Evolutionary conservation across 2,113 vertebrate species (phyloP), one percentile per base, ranked within the genome.

Genomic region (Hassar affinis): DNA sequence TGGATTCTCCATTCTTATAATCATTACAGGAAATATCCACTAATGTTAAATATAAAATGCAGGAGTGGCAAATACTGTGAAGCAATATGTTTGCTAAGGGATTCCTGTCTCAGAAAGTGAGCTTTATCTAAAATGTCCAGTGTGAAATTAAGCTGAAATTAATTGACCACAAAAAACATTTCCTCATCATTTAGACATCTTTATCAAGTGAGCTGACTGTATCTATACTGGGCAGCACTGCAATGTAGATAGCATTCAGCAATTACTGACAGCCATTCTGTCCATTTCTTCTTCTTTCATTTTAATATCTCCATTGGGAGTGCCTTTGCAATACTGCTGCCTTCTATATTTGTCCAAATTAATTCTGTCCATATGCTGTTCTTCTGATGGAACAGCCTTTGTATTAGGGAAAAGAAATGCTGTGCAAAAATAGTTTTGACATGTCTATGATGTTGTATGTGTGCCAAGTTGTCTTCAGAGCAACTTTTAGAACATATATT

Each of bases 401-500:
- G 52, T 52, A 52, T 51, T 33, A 52, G 49, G 18, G 51, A 52
- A 75, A 51, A n/a, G 51, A 27, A 74, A 49, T 27, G 8, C n/a
- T 18, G 15, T 27, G 12, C 6, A 18, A 74, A 30, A 17, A 72
- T 15, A 49, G n/a, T 17, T 75, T n/a, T 75, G 27, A 75, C 52
- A 75, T 75, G 49, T 33, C 72, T n/a, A 52, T 75, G 49, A 30
- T 52, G 49, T 18, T 27, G 15, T 18, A 1, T 10, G 27, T 33
- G 27, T 75, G 47, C 38, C 69, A 72, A n/a, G 20, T 6, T 47
- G 11, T 42, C 42, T n/a, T 49, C 42, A 5, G 71, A 15, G 2
- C 18, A 82, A 75, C 61, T 75, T 74, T 38, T 64, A 75, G 64
- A 59, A 75, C 59, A 38, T 66, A 33, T 51, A 5, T 22, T 81